Evolutionary conservation across 1,140 invertebrate species (phyloP), one percentile per base, ranked within the genome.

Genomic region (Solen grandis): DNA sequence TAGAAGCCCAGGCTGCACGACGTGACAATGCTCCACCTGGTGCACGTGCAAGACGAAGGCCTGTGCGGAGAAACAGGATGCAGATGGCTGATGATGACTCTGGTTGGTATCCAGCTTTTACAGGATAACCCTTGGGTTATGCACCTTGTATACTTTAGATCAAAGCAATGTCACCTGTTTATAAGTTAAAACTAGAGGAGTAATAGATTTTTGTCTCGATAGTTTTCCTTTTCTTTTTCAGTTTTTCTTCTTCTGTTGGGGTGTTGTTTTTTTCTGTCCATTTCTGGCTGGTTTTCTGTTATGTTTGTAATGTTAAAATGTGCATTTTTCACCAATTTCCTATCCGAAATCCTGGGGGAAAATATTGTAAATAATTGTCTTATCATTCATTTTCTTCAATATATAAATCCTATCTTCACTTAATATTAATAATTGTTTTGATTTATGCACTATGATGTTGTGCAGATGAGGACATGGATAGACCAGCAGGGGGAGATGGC

Each of bases 1-100:
- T 54, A 13, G 35, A 54, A 46, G 60, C 41, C 5, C 8, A 22
- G 5, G 8, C 5, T 29, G 14, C 19, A 60, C 57, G 19, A 60
- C 33, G 62, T 54, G 73, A 76, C 25, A 57, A 25, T 65, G 55
- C 62, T 8, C 72, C 72, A 60, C 55, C 55, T 22, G 73, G 59
- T n/a, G 31, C 38, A 52, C 35, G 27, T 38, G 70, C 57, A 8
- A 33, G 70, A 2, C 50, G 73, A 46, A 52, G 70, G 31, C 36
- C 25, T 19, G 55, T 29, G 14, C 63, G 55, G 25, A 31, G 75
- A 4, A 62, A 50, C 36, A 41, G 75, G 33, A 68, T 78, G 65
- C 75, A 78, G 36, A 60, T 78, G 1, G 29, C 41, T 13, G 63
- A 78, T 68, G 75, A 69, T 13, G 75, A 78, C 29, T 68, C 75